Percentiles rank a stretch among this genome's conserved stretches.
phyloP scores from a whole-genome alignment of 2,113 vertebrate species.

The Calyptomena viridis region DNA sequence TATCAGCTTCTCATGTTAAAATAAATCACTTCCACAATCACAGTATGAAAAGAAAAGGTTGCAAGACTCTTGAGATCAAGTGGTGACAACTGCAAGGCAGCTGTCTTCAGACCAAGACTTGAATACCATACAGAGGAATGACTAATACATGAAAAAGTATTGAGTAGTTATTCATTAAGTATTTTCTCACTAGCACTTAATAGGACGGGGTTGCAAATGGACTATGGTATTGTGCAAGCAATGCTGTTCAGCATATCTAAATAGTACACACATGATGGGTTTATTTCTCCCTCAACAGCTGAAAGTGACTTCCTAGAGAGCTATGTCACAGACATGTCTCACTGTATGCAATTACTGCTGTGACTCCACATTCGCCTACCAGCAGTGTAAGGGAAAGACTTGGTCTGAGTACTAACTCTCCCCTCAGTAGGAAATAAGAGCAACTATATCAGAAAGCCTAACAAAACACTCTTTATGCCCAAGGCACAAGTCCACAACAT shows the following conservation, averaged over 20 bases:
- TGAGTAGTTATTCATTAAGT: background rate
- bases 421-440: background rate
- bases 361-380: background rate
- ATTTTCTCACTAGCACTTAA: background rate
- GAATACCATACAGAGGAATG: background rate
- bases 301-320: background rate
- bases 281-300: background rate
- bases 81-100: background rate
- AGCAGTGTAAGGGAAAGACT: background rate
- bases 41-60: background rate
- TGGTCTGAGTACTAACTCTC: background rate
- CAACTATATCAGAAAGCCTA: background rate
- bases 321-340: rapidly evolving
- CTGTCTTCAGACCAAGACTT: background rate
- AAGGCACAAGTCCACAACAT: background rate
- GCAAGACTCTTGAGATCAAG: background rate
- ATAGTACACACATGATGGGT: rapidly evolving
- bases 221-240: background rate
- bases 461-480: rapidly evolving
- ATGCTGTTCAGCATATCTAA: background rate
- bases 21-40: background rate
- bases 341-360: background rate
- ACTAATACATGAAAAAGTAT: background rate
- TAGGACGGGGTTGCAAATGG: background rate
- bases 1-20: background rate